Conservation (phyloP, 2,888 invertebrate genomes). For the Nomada ruficornis region DNA sequence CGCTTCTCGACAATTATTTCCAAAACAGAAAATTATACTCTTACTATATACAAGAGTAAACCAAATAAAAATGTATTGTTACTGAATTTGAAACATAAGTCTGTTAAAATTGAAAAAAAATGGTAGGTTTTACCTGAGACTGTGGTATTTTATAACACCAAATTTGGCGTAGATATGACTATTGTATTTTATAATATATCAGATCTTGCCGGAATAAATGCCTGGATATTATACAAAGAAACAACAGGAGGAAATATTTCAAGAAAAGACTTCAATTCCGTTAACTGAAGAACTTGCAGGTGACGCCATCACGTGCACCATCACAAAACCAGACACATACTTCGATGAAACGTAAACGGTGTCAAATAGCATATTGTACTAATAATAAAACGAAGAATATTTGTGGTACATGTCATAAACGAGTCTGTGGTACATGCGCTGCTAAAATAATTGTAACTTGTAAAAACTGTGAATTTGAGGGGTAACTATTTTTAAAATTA, state of each 20-base stretch:
- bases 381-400: no score
- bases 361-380: no score
- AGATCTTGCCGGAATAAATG: conserved; percentile 61
- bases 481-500: no score
- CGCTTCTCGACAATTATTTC: conserved; percentile 62
- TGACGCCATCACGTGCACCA: neutral
- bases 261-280: conserved; percentile 39
- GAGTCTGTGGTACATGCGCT: no score
- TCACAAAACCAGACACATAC: neutral
- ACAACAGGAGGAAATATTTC: conserved; percentile 61
- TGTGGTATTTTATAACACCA: conserved; percentile 62
- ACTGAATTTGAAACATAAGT: conserved; percentile 68
- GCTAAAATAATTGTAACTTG: no score
- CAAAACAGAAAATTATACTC: conserved; percentile 54
- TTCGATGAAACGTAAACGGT: no score
- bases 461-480: no score
- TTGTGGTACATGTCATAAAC: no score
- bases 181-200: conserved; percentile 63
- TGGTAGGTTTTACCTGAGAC: conserved; percentile 65
- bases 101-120: conserved; percentile 63
- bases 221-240: conserved; percentile 60
- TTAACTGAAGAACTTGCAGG: neutral
- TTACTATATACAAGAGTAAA: neutral
- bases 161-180: conserved; percentile 63
- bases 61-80: conserved; percentile 54